Base-by-base conservation (phyloP, 2,797 vertebrate species). In the Gymnoscopelus microlampas region DNA sequence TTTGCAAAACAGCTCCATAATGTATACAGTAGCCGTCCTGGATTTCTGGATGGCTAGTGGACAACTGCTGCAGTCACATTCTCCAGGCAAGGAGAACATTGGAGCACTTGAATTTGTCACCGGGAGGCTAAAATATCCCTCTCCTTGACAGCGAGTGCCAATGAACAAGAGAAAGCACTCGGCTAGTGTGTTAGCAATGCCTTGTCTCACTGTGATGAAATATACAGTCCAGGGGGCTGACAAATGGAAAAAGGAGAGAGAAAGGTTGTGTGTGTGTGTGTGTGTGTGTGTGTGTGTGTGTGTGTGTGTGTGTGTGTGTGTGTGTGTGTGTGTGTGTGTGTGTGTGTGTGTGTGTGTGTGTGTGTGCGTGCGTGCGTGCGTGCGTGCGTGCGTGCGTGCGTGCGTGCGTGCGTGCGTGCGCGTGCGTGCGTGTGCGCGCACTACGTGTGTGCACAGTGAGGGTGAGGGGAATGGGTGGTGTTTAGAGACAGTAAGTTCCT, bases 91-190 rank as follows among this genome's bases (percentile, higher is more conserved):
- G 68, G 64, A 68, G 67, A 76, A 87, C 80, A 87, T 77, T 74
- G 59, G 77, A 79, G 74, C 73, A 80, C 79, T 89, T 81, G 70
- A 78, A 47, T 74, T 79, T 75, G 82, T 85, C 80, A 79, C 3
- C 7, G 68, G 53, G 50, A 70, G 23, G 70, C 63, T 44, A 60
- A 81, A 74, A 66, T 71, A 67, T 56, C 47, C 53, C 35, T 81
- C 67, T 67, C 50, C 32, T 50, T 78, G 79, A 89, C 85, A 82
- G 73, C 11, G 23, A 84, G 60, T 79, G 74, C 53, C 32, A 56
- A 54, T 66, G 79, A 87, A 88, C 84, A 88, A 87, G 82, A 84
- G 68, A 87, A 89, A 87, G 85, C 86, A 83, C 82, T 88, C 50
- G 26, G 75, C 64, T 35, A 58, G 57, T 19, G 32, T 74, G 81